These are phyloP conservation scores for Exocentrus adspersus DNA, from an alignment of 2,888 invertebrate genomes.

Conservation along the genomic window DNA sequence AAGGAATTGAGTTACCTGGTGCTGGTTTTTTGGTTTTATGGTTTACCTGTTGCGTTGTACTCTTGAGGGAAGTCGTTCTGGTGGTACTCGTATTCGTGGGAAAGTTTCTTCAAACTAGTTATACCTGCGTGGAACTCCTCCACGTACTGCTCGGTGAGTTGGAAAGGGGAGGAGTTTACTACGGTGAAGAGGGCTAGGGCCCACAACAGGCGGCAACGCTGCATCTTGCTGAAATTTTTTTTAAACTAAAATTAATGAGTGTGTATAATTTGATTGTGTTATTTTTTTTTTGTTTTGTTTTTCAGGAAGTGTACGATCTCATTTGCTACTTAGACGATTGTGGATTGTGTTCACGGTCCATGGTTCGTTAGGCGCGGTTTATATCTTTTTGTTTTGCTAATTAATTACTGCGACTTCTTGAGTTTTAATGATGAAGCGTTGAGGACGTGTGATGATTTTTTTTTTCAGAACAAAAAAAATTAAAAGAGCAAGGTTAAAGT, in stretches of 20 bases:
- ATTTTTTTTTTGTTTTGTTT: neutral
- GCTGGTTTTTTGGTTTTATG: too few species aligned
- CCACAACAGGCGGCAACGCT: constrained; percentile 21
- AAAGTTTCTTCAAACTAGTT: constrained; percentile 47
- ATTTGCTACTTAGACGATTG: neutral
- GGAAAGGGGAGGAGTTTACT: constrained; percentile 49
- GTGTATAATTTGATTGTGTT: constrained; percentile 3
- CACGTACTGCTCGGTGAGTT: constrained; percentile 55
- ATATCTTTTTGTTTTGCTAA: too few species aligned
- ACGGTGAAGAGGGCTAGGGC: neutral
- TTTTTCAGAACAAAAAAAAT: neutral
- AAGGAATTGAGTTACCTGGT: too few species aligned
- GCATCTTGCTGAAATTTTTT: constrained; percentile 12
- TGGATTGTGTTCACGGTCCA: neutral
- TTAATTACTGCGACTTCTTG: too few species aligned
- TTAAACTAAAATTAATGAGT: neutral
- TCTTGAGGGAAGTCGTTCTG: constrained; percentile 47
- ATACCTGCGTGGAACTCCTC: constrained; percentile 53
- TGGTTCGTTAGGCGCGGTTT: neutral
- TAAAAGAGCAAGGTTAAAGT: too few species aligned
- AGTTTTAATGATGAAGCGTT: neutral
- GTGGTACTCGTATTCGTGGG: constrained; percentile 41
- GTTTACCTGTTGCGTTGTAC: constrained; percentile 36
- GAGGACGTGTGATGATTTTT: neutral
- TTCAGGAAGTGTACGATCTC: neutral